Evolutionary conservation across 2,113 vertebrate species (phyloP), one percentile per base, ranked within the genome.

Genomic region (Pelusios castaneus): DNA sequence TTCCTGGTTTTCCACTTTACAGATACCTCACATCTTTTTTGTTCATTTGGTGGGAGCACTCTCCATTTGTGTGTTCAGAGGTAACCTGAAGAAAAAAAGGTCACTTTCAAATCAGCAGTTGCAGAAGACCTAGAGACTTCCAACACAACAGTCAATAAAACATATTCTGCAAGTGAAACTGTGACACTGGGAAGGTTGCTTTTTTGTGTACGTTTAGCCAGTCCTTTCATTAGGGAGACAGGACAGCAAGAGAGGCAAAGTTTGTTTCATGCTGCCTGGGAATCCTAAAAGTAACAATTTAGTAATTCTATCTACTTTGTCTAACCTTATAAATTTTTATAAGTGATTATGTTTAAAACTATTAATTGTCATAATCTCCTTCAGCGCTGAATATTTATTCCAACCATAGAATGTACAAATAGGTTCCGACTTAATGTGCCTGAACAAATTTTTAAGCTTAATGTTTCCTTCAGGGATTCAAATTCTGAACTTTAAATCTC

Each of bases 381-480:
- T 91, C 43, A 54, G 75, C 94, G 94, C 87, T 88, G 93, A 96
- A 89, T 95, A 96, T 95, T 94, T 97, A 81, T 95, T 88, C 91
- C 87, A 96, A 87, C 88, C 92, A 85, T 89, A 95, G 87, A 96
- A 97, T 93, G 81, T 85, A 95, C 90, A 96, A 96, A 94, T 85
- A 92, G 63, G 45, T 41, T 95, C 4, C 96, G 75, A 85, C 92
- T 97, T 96, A 95, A 96, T 94, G 43, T 92, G 94, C 91, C 97
- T 96, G 73, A 92, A 96, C 87, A 95, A 83, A 94, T 93, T 95
- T 96, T 80, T 70, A 89, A 97, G 34, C 87, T 94, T 97, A 95
- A 96, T 93, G 41, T 96, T 97, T 95, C 90, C 95, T 93, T 89
- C 83, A 88, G 87, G 89, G 90, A 94, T 96, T 97, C 91, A 89